Conservation (phyloP, 2,797 vertebrate genomes). For the Brotula barbata region DNA sequence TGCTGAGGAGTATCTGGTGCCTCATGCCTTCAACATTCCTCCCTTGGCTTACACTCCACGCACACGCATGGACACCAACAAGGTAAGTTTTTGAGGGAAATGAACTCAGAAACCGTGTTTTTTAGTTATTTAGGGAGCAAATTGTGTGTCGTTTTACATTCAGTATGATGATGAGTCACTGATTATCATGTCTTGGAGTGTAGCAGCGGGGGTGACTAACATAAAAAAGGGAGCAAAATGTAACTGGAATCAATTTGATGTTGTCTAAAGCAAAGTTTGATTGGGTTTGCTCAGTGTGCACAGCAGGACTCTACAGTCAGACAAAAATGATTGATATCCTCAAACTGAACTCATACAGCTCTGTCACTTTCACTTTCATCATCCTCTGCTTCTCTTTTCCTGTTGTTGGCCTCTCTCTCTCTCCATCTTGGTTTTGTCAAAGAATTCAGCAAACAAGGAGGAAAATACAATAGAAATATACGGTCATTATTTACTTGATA, state of each 20-base stretch:
- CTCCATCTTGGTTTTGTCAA: conserved; percentile 57
- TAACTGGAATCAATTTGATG: conserved; percentile 10
- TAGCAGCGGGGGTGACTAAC: conserved; percentile 24
- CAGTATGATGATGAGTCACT: too few relatives aligned
- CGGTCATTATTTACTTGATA: conserved; percentile 44
- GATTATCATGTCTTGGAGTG: too few relatives aligned
- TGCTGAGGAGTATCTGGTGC: conserved; percentile 97
- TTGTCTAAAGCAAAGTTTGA: conserved; percentile 34
- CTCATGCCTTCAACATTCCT: conserved; percentile 90
- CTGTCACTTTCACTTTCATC: conserved; percentile 33
- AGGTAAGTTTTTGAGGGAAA: conserved; percentile 76
- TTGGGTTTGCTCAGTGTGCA: conserved; percentile 35
- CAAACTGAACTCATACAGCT: conserved; percentile 34
- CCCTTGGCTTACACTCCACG: conserved; percentile 92
- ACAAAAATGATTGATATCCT: conserved; percentile 44
- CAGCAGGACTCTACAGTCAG: conserved; percentile 37
- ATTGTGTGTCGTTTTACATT: too few relatives aligned
- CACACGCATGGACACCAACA: conserved; percentile 89
- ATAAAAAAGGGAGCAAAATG: neutral
- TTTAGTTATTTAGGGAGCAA: too few relatives aligned
- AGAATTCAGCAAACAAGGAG: conserved; percentile 43
- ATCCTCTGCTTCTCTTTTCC: conserved; percentile 16
- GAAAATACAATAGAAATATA: conserved; percentile 19
- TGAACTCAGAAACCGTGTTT: too few relatives aligned
- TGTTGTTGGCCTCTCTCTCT: conserved; percentile 17